These are phyloP conservation scores for Bursaphelenchus mucronatus DNA, from an alignment of 1,140 invertebrate genomes.

Conservation along the genomic window DNA sequence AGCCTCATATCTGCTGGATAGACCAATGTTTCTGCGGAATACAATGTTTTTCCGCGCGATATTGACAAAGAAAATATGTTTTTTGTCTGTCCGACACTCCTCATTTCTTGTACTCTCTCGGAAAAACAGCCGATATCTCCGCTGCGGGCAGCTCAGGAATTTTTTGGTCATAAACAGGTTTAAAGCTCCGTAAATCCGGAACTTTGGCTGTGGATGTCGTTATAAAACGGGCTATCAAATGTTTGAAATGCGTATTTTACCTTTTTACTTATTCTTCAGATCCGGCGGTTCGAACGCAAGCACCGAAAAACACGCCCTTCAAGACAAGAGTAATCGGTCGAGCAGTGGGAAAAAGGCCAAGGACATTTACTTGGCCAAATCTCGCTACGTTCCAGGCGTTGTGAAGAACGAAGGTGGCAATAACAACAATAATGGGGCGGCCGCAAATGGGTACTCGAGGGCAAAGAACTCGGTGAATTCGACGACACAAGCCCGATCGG, in stretches of 20 bases:
- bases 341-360: slow-evolving; percentile 65
- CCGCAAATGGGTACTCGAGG: slow-evolving; percentile 21
- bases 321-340: slow-evolving; percentile 46
- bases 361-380: slow-evolving; percentile 71
- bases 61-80: no score
- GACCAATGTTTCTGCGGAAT: no score
- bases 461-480: slow-evolving; percentile 15
- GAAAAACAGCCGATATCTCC: no score
- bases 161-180: no score
- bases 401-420: slow-evolving; percentile 34
- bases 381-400: slow-evolving; percentile 70
- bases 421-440: slow-evolving; percentile 35
- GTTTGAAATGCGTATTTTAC: slow-evolving; percentile 1
- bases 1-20: no score
- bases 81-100: no score
- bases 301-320: slow-evolving; percentile 37
- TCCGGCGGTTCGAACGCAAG: slow-evolving; percentile 1
- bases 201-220: no score
- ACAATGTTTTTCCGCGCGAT: no score
- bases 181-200: no score
- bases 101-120: no score
- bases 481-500: slow-evolving; percentile 40
- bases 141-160: no score
- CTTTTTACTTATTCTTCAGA: slow-evolving; percentile 19
- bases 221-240: no score